Base-by-base conservation (phyloP, 2,113 vertebrate species). In the Tangachromis dhanisi region DNA sequence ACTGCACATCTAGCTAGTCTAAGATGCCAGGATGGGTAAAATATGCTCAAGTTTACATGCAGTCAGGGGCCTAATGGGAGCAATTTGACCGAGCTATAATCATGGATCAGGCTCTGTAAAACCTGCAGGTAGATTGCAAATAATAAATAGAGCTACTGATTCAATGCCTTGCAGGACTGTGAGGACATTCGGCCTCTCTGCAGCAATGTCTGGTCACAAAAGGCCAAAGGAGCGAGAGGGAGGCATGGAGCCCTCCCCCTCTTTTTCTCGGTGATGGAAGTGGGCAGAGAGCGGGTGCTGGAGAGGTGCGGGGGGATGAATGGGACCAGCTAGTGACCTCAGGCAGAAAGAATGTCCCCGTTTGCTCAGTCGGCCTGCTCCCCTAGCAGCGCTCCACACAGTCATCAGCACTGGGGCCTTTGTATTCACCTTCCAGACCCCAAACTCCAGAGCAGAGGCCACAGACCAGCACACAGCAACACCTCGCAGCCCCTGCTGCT, bases 321-420 rank as follows among this genome's bases (percentile, higher is more conserved):
- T 97, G 96, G 97, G 97, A 97, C 97, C 97, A 98, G 97, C 97
- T 96, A 96, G 97, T 98, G 97, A 98, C 97, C 97, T 98, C 97
- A 98, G 97, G 93, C 96, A 93, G 92, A 97, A 98, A 96, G 97
- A 98, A 98, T 98, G 98, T 97, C 97, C 97, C 97, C 97, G 96
- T 98, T 98, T 98, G 97, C 96, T 97, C 97, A 97, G 96, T 95
- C 95, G 95, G 96, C 95, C 95, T 87, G 90, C 94, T 97, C 93
- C 93, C 95, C 92, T 92, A 95, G 96, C 96, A 97, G 96, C 95
- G 94, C 96, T 95, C 92, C 95, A 96, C 97, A 95, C 96, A 96
- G 95, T 95, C 96, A 91, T 96, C 96, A 93, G 93, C 92, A 90
- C 93, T 76, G 95, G 84, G 95, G 95, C 96, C 96, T 96, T 96